Evolutionary conservation across 2,797 vertebrate genomes (phyloP), one percentile per base, ranked within the genome.

Genomic region (Corythornis leucogaster): DNA sequence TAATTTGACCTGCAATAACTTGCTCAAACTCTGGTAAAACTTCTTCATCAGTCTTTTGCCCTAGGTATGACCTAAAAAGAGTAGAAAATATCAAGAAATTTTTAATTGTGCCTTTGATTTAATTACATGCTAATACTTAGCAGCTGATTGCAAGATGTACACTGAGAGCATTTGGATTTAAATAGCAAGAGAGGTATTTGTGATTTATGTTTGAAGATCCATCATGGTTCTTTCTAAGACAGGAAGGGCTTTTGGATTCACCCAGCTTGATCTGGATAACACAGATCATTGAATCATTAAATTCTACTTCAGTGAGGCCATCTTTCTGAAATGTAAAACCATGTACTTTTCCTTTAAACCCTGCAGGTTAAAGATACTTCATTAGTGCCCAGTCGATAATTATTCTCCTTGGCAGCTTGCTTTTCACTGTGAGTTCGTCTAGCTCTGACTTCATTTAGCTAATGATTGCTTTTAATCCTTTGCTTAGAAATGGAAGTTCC

Each of bases 1-100:
- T 71, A 80, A 85, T 91, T 82, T 94, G 64, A 85, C 57, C 33
- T 80, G 62, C 30, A 74, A 14, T 57, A 68, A 77, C 90, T 85
- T 89, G 87, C 31, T 91, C 13, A 77, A 46, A 75, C 64, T 67
- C 66, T 54, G 51, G 9, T 42, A 38, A 87, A 87, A 75, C 45
- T 78, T 55, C 31, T 71, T 91, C 62, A 28, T 85, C 58, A 14
- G 43, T 31, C 21, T 80, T 80, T 93, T 80, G 69, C 90, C 62
- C 2, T 30, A 71, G 85, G 69, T 64, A 73, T 73, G 48, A 67
- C 71, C 58, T 83, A 78, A 66, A 87, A 92, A 91, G 89, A 83
- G 61, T 28, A 89, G 69, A 75, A 83, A 87, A n/a, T 46, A 89
- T 75, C 58, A 85, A 62, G 80, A 91, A 19, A 40, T 59, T 84